Evolutionary conservation across 2,888 invertebrate species (phyloP), one percentile per base, ranked within the genome.

Genomic region (Sipunculus nudus): DNA sequence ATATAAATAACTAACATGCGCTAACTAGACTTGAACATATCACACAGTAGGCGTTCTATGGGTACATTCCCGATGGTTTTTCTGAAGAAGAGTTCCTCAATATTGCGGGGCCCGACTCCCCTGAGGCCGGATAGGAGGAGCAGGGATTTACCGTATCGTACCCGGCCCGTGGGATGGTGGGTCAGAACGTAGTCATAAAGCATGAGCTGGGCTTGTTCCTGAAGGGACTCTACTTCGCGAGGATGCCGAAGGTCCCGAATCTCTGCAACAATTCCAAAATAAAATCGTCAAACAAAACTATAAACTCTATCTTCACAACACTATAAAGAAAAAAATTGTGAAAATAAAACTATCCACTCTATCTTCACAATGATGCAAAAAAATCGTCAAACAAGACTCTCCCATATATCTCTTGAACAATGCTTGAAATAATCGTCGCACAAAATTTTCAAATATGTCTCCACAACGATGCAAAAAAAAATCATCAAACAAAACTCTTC

Each of bases 151-250:
- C 91, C 92, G 70, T 92, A 89, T 23, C 93, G 86, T 0, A 87
- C 68, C 28, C 92, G 86, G n/a, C n/a, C n/a, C 0, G 62, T 68
- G 1, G 77, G 76, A 41, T 78, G 75, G 52, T 77, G 75, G 3
- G 76, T 67, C 46, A 70, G 59, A 38, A 71, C 75, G 78, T 92
- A 89, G 71, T 91, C 91, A 72, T 90, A 89, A 25, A 94, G 85
- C 83, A 91, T 89, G 3, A 90, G 86, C 61, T 92, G 89, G 0
- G 91, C 90, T 80, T 93, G 92, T 71, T 93, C 93, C 85, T 93
- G 93, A 1, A 93, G 73, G 13, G 83, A 83, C 46, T 89, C 87
- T 71, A 86, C 84, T 63, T 85, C 85, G 2, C 78, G 49, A 87
- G 89, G 62, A 71, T 90, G 89, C 48, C 88, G 86, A 46, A 90